These are phyloP conservation scores for Protonemura montana DNA, from an alignment of 2,888 invertebrate species.

Conservation along the genomic window DNA sequence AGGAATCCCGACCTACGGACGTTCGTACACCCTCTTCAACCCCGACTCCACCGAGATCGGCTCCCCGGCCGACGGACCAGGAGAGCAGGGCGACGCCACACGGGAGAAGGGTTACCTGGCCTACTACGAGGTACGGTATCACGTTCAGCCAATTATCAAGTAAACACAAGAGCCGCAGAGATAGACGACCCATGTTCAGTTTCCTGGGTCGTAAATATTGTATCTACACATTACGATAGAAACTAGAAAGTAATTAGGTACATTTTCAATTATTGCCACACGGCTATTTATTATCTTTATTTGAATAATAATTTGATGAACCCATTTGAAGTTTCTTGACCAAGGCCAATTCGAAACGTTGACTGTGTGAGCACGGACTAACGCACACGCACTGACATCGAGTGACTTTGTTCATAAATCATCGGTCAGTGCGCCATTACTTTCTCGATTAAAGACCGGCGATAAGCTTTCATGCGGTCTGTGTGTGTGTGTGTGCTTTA, in stretches of 20 bases:
- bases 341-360: not conserved
- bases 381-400: not conserved
- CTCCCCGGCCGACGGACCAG: constrained; percentile 88
- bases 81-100: constrained; percentile 89
- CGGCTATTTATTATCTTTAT: not conserved
- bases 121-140: constrained; percentile 79
- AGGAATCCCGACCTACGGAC: constrained; percentile 89
- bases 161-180: not conserved
- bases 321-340: not conserved
- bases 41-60: constrained; percentile 86
- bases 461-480: constrained; percentile 33
- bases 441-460: constrained; percentile 17
- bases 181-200: not conserved
- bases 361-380: not conserved
- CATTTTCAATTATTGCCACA: not conserved
- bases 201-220: not conserved
- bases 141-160: not conserved
- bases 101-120: constrained; percentile 92
- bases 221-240: not conserved
- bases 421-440: not conserved
- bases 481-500: constrained; percentile 59
- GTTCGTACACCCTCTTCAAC: constrained; percentile 89
- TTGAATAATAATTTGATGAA: not conserved
- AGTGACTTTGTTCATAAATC: constrained; percentile 23
- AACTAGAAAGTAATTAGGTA: constrained; percentile 7